Percentiles rank a stretch among this genome's conserved stretches.
Evolutionary conservation across 1,140 invertebrate species (phyloP).

Genomic region (Mamestra configurata): DNA sequence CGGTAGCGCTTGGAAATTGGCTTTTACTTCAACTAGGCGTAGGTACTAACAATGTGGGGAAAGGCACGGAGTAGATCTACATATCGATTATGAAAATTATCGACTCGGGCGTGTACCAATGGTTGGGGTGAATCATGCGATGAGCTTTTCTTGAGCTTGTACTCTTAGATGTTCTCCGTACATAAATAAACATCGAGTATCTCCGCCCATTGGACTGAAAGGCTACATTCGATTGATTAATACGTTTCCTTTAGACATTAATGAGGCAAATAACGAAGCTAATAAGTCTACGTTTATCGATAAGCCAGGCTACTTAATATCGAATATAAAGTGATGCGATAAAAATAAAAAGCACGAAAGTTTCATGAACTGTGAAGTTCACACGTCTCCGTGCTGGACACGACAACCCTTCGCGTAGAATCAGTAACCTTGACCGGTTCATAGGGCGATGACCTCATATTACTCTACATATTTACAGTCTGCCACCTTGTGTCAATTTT

Average conservation of each 20-base stretch:
- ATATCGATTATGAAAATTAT: slow-evolving; percentile 62
- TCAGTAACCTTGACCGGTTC: slow-evolving; percentile 76
- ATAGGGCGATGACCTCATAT: slow-evolving; percentile 73
- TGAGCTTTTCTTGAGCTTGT: slow-evolving; percentile 56
- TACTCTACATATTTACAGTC: slow-evolving; percentile 47
- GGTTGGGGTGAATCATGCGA: slow-evolving; percentile 63
- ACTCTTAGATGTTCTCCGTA: slow-evolving; percentile 55
- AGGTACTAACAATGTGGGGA: slow-evolving; percentile 52
- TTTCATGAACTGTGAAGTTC: slow-evolving; percentile 55
- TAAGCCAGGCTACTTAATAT: slow-evolving; percentile 48
- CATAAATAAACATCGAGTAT: slow-evolving; percentile 65
- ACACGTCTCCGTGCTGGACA: slow-evolving; percentile 45
- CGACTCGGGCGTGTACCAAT: slow-evolving; percentile 53
- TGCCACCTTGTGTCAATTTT: slow-evolving; percentile 44
- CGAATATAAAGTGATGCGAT: slow-evolving; percentile 50
- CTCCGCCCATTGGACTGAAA: slow-evolving; percentile 47
- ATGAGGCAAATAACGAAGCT: slow-evolving; percentile 54
- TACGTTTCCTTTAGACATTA: slow-evolving; percentile 55
- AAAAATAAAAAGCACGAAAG: slow-evolving; percentile 57
- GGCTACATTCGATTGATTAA: slow-evolving; percentile 57
- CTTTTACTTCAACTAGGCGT: slow-evolving; percentile 49
- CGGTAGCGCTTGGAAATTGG: slow-evolving; percentile 55
- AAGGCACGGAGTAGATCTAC: slow-evolving; percentile 51
- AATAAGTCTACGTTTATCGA: slow-evolving; percentile 53
- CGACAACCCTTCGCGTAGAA: slow-evolving; percentile 58